Percentiles rank a stretch among this genome's conserved stretches.
Evolutionary conservation across 2,888 invertebrate species (phyloP).

Genomic region (Mantis religiosa): DNA sequence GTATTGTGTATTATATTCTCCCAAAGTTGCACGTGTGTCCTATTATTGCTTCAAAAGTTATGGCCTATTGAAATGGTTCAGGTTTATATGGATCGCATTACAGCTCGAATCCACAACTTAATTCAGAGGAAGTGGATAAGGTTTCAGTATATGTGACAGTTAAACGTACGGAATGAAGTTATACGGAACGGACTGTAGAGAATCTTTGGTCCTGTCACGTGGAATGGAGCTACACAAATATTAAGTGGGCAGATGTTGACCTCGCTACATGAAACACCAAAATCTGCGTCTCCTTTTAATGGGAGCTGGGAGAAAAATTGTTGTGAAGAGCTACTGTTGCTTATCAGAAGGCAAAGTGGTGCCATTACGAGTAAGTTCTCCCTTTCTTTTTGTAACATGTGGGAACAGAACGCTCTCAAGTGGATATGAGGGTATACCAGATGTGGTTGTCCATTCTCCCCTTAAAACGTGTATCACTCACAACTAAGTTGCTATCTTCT

Average conservation of each 20-base stretch:
- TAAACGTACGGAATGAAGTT: too few relatives aligned
- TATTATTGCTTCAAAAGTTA: too few relatives aligned
- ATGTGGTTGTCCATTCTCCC: not conserved
- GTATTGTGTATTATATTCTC: too few relatives aligned
- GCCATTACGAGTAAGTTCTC: not conserved
- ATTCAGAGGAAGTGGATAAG: too few relatives aligned
- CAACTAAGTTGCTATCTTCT: not conserved
- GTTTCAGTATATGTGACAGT: too few relatives aligned
- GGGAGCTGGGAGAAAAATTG: not conserved
- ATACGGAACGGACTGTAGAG: too few relatives aligned
- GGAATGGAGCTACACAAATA: not conserved
- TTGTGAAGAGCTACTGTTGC: not conserved
- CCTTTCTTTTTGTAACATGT: not conserved
- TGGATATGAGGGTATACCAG: not conserved
- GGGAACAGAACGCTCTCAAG: not conserved
- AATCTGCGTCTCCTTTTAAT: not conserved
- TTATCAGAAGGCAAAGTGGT: not conserved
- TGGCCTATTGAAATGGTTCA: too few relatives aligned
- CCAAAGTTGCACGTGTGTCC: too few relatives aligned
- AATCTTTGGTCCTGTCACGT: not conserved
- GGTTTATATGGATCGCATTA: too few relatives aligned
- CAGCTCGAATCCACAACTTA: too few relatives aligned
- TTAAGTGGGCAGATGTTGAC: not conserved
- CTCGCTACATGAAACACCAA: not conserved
- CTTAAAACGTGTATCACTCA: not conserved